Evolutionary conservation across 2,888 invertebrate genomes (phyloP).

Genomic region (Agrochola macilenta): DNA sequence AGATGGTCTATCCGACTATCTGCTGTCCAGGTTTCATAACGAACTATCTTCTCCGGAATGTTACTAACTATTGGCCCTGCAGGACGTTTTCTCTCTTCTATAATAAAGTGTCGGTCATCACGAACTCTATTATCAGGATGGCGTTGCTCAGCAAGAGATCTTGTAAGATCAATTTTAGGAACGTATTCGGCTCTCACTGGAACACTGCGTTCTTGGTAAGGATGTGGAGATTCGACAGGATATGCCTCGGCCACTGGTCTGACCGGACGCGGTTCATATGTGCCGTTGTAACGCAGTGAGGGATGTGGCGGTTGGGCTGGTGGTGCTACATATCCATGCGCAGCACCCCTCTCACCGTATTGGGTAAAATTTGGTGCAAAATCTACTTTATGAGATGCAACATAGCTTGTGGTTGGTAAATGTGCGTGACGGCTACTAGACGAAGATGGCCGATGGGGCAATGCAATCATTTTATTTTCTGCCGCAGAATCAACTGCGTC

Average conservation of each 20-base stretch:
- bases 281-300: conserved; percentile 81
- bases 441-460: conserved; percentile 80
- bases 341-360: conserved; percentile 81
- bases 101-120: conserved; percentile 84
- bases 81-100: conserved; percentile 86
- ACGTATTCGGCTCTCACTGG: conserved; percentile 82
- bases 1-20: conserved; percentile 86
- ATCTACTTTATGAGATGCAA: conserved; percentile 93
- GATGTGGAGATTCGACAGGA: conserved; percentile 82
- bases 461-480: conserved; percentile 80
- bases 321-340: conserved; percentile 73
- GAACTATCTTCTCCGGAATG: conserved; percentile 88
- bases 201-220: conserved; percentile 79
- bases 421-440: conserved; percentile 75
- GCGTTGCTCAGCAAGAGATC: conserved; percentile 80
- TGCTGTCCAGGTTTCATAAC: conserved; percentile 86
- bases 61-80: conserved; percentile 84
- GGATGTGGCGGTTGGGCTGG: conserved; percentile 75
- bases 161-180: conserved; percentile 88
- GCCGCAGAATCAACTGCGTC: conserved; percentile 88
- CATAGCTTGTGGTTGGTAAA: conserved; percentile 74
- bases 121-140: conserved; percentile 81
- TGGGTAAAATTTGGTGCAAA: conserved; percentile 94
- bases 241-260: conserved; percentile 78
- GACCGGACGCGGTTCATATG: conserved; percentile 75